Evolutionary conservation across 64 coral and sea anemone species (phyloP).

Genomic region (Hydrozoanthus tunicans): DNA sequence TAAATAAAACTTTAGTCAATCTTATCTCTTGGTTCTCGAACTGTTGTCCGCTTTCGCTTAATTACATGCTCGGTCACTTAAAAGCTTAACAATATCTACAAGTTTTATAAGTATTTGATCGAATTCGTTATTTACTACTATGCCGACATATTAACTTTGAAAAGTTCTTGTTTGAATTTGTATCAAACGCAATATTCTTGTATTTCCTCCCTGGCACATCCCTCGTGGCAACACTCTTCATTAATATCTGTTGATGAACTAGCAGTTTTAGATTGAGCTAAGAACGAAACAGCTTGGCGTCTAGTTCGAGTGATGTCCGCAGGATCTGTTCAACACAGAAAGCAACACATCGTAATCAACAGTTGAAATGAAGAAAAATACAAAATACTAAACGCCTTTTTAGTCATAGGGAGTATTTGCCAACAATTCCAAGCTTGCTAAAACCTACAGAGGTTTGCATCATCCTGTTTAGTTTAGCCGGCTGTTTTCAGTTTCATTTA

Average conservation of each 20-base stretch:
- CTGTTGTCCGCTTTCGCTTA: too few relatives aligned
- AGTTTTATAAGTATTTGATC: background rate
- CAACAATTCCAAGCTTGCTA: too few relatives aligned
- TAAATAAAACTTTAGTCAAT: too few relatives aligned
- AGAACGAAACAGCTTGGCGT: background rate
- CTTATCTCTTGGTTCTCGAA: too few relatives aligned
- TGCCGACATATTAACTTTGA: background rate
- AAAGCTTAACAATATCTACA: background rate
- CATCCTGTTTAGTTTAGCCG: too few relatives aligned
- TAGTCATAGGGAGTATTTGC: too few relatives aligned
- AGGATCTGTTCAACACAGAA: background rate
- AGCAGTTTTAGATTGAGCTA: background rate
- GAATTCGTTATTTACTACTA: background rate
- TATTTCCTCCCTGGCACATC: constrained; percentile 31
- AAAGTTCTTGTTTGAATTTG: background rate
- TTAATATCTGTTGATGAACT: background rate
- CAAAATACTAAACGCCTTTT: too few relatives aligned
- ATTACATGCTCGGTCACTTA: too few relatives aligned
- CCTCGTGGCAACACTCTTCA: constrained; percentile 30
- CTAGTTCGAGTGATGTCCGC: background rate
- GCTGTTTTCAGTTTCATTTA: too few relatives aligned
- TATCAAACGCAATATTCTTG: background rate
- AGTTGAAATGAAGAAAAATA: too few relatives aligned
- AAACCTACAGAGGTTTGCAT: too few relatives aligned
- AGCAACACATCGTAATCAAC: background rate